Evolutionary conservation across 1,140 invertebrate genomes (phyloP).

Genomic region (Drosophila dunni): DNA sequence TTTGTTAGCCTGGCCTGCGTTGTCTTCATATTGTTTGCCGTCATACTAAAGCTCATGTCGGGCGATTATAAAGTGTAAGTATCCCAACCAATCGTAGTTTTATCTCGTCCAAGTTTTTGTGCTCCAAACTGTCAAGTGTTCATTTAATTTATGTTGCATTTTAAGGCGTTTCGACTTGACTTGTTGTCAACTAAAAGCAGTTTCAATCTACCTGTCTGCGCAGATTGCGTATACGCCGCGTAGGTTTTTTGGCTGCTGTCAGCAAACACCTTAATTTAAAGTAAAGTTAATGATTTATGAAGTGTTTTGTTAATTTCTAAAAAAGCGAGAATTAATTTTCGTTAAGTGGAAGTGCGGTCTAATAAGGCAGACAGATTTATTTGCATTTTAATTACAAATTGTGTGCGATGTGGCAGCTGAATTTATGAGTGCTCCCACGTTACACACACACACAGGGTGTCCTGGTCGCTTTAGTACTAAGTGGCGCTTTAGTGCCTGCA

Average conservation of each 20-base stretch:
- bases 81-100: constrained; percentile 12
- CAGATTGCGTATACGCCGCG: constrained; percentile 1
- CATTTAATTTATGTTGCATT: constrained; percentile 7
- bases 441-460: constrained; percentile 4
- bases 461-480: constrained; percentile 69
- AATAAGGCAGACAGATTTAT: constrained; percentile 70
- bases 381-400: constrained; percentile 78
- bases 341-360: constrained; percentile 24
- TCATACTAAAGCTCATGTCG: constrained; percentile 85
- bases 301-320: constrained; percentile 53
- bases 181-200: too few species aligned
- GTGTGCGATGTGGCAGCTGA: constrained; percentile 34
- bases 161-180: neutral
- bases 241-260: constrained; percentile 16
- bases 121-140: neutral
- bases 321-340: constrained; percentile 37
- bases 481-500: constrained; percentile 78
- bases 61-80: constrained; percentile 87
- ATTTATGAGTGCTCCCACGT: constrained; percentile 29
- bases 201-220: too few species aligned
- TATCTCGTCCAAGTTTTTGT: neutral
- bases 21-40: constrained; percentile 90
- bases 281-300: constrained; percentile 7
- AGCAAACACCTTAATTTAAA: constrained; percentile 16
- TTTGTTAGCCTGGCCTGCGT: constrained; percentile 92